Percentiles rank a stretch among this genome's conserved stretches.
These are phyloP conservation scores for Pantherophis guttatus DNA, from an alignment of 2,113 vertebrate species.

Conservation along the genomic window DNA sequence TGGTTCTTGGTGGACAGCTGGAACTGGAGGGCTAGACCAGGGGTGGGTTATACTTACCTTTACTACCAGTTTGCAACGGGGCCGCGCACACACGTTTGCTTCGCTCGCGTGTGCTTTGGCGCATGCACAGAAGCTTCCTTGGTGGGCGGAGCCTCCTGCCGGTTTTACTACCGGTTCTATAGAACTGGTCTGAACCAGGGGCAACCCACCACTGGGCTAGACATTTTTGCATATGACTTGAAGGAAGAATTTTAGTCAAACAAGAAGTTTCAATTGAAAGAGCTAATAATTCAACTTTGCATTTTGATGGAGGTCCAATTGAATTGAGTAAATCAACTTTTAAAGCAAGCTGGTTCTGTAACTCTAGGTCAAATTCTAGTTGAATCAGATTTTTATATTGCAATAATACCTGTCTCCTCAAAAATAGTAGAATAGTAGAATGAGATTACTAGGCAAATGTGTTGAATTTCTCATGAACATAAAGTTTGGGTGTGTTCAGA, in stretches of 20 bases:
- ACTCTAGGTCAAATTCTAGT: background rate
- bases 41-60: no score
- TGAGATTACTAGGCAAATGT: background rate
- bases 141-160: no score
- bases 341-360: background rate
- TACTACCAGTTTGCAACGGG: no score
- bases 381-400: background rate
- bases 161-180: no score
- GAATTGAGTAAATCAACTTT: background rate
- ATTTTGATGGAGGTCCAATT: background rate
- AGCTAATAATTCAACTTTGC: background rate
- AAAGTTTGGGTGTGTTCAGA: background rate
- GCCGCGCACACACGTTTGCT: no score
- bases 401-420: background rate
- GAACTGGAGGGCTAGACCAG: background rate
- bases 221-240: background rate
- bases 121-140: no score
- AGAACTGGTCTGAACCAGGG: no score
- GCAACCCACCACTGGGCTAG: no score
- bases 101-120: no score
- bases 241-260: background rate
- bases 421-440: background rate
- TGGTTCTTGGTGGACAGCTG: background rate
- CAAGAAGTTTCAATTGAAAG: background rate
- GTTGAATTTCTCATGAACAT: background rate